phyloP scores from a whole-genome alignment of 2,888 invertebrate genomes.

The Tuta absoluta region DNA sequence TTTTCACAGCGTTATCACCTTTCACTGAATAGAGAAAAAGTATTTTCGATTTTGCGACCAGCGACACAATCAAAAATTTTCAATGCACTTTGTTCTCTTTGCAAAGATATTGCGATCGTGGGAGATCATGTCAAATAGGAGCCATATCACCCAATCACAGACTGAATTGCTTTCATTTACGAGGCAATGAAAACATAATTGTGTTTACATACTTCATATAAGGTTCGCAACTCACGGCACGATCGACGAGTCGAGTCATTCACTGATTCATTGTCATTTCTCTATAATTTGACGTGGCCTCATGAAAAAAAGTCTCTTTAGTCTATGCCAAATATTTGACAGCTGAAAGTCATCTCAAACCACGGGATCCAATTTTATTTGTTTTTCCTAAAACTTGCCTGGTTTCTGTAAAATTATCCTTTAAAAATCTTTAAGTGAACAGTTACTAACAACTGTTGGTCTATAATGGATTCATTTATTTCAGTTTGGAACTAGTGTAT shows the following conservation, averaged over 20 bases:
- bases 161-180: no score
- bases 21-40: conserved; percentile 14
- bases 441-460: conserved; percentile 32
- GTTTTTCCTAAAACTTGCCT: conserved; percentile 49
- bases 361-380: conserved; percentile 59
- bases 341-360: conserved; percentile 49
- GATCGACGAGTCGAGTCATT: not conserved
- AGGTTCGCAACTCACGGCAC: not conserved
- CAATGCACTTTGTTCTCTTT: conserved; percentile 40
- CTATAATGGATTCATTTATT: conserved; percentile 22
- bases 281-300: conserved; percentile 26
- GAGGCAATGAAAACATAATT: conserved; percentile 33
- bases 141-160: conserved; percentile 40
- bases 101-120: conserved; percentile 36
- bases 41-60: conserved; percentile 16
- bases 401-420: conserved; percentile 49
- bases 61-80: conserved; percentile 20
- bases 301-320: conserved; percentile 25
- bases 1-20: not conserved
- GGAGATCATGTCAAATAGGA: conserved; percentile 26
- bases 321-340: conserved; percentile 46
- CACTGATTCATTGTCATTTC: not conserved
- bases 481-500: conserved; percentile 28
- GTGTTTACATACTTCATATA: not conserved
- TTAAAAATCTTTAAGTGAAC: conserved; percentile 50